A percentile compares a stretch with the other conserved stretches of the same genome.
Evolutionary conservation across 2,888 invertebrate species (phyloP).

Genomic region (Nycteola revayana): DNA sequence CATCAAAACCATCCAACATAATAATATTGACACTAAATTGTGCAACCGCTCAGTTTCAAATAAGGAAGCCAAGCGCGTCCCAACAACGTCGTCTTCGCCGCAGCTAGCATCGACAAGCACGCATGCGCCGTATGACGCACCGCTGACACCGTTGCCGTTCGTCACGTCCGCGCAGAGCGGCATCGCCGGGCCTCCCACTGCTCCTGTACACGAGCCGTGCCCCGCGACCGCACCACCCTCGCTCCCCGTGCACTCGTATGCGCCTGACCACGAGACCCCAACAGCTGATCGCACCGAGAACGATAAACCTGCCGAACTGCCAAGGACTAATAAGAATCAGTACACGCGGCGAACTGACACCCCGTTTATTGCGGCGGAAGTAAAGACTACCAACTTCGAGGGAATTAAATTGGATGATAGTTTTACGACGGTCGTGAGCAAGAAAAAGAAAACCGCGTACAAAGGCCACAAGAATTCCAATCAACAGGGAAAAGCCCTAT

Average conservation of each 20-base stretch:
- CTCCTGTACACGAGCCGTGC: not conserved
- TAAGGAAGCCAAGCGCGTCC: not conserved
- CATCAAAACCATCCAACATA: not conserved
- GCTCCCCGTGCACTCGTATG: not conserved
- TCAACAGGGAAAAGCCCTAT: slow-evolving; percentile 1
- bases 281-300: not conserved
- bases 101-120: not conserved
- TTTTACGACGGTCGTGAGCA: not conserved
- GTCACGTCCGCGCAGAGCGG: too few species aligned
- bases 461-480: not conserved
- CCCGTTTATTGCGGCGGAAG: not conserved
- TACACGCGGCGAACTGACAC: not conserved
- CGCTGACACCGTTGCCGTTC: not conserved
- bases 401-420: too few species aligned
- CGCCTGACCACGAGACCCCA: not conserved
- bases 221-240: not conserved
- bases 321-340: not conserved
- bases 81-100: not conserved
- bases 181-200: too few species aligned
- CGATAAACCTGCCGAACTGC: not conserved
- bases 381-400: not conserved
- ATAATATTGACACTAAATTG: not conserved
- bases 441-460: too few species aligned
- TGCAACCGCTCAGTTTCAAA: not conserved
- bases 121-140: too few species aligned